Conservation (phyloP, 1,140 invertebrate species). For the Sarcophaga bullata region DNA sequence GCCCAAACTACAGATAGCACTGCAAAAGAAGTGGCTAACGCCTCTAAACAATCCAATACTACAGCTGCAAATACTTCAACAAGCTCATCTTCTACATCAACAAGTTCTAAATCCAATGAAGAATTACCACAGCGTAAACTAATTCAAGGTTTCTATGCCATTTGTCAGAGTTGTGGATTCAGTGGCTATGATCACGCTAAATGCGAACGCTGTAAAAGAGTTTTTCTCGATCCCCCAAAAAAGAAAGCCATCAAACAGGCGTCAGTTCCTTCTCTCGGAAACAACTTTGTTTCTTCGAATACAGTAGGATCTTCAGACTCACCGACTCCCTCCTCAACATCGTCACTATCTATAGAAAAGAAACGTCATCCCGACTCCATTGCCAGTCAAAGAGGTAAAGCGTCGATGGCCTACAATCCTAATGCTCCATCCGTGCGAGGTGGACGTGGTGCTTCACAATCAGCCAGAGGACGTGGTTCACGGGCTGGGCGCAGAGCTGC, state of each 20-base stretch:
- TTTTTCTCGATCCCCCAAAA: constrained; percentile 71
- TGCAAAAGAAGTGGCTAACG: neutral
- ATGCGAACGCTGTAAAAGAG: constrained; percentile 73
- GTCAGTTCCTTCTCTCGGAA: constrained; percentile 47
- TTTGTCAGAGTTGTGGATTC: constrained; percentile 78
- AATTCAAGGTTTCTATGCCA: constrained; percentile 75
- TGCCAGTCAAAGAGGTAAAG: constrained; percentile 20
- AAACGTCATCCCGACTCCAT: constrained; percentile 32
- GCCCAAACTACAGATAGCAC: neutral
- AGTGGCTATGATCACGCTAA: constrained; percentile 77
- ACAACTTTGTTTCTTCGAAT: constrained; percentile 25
- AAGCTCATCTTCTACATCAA: neutral
- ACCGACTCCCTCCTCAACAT: neutral
- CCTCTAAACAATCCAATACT: too few species aligned
- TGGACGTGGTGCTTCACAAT: constrained; percentile 45
- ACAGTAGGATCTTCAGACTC: neutral
- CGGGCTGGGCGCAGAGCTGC: constrained; percentile 57
- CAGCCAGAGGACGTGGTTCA: constrained; percentile 54
- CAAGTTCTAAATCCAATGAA: constrained; percentile 39
- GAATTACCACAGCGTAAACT: constrained; percentile 68
- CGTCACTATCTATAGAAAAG: neutral
- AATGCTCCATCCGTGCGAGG: constrained; percentile 37
- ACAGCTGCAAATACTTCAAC: neutral
- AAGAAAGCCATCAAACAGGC: constrained; percentile 67
- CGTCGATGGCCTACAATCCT: neutral